Evolutionary conservation across 2,113 vertebrate species (phyloP).

Genomic region (Neopipo cinnamomea): DNA sequence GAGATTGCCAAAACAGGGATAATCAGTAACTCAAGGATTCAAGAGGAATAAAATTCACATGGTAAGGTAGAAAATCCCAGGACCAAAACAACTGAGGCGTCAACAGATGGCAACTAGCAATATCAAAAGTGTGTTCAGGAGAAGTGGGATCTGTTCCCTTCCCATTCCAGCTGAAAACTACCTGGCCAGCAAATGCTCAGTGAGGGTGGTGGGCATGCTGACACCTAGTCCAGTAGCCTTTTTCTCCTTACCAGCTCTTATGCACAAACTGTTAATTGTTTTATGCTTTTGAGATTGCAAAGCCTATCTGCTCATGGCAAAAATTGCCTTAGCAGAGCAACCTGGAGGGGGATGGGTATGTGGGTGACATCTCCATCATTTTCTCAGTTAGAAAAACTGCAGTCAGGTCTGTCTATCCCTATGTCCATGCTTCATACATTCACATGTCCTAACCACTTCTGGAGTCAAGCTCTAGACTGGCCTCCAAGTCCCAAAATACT

Average conservation of each 20-base stretch:
- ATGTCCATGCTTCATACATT: background rate
- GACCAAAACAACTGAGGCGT: background rate
- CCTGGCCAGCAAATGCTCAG: background rate
- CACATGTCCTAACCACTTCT: background rate
- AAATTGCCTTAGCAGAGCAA: background rate
- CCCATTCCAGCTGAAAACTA: background rate
- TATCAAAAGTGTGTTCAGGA: rapidly evolving
- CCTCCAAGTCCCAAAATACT: background rate
- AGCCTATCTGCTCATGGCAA: background rate
- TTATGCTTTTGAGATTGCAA: background rate
- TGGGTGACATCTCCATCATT: background rate
- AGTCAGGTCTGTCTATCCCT: rapidly evolving
- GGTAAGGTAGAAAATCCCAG: background rate
- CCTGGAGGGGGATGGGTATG: too few relatives aligned
- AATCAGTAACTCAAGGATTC: background rate
- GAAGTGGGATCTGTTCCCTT: background rate
- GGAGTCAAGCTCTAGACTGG: background rate
- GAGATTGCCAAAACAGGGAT: background rate
- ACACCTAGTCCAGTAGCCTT: rapidly evolving
- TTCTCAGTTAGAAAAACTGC: background rate
- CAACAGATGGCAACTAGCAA: background rate
- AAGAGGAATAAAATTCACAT: background rate
- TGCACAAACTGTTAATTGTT: background rate
- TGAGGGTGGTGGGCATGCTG: background rate
- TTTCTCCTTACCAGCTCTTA: background rate